Evolutionary conservation across 2,888 invertebrate genomes (phyloP).

Genomic region (Drosophila peninsularis): DNA sequence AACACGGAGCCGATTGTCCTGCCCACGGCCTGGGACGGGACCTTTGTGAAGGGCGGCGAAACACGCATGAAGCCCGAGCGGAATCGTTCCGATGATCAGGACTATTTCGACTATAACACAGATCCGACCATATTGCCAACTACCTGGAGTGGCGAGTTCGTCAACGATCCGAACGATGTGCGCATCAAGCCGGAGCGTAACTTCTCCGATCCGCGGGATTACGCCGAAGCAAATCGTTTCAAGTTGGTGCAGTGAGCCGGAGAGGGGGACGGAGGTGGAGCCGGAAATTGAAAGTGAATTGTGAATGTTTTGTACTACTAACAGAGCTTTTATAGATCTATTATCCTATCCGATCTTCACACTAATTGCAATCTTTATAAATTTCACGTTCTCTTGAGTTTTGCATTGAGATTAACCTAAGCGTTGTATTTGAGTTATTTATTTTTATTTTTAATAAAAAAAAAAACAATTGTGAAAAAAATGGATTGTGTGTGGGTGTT

Average conservation of each 20-base stretch:
- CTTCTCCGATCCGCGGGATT: conserved; percentile 83
- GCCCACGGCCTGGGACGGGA: conserved; percentile 84
- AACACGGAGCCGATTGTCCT: conserved; percentile 80
- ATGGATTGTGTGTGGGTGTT: conserved; percentile 43
- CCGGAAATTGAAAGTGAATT: conserved; percentile 11
- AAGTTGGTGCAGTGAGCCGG: conserved; percentile 59
- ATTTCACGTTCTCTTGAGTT: conserved; percentile 56
- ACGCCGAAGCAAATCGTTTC: conserved; percentile 82
- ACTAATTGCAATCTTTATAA: conserved; percentile 47
- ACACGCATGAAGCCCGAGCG: conserved; percentile 78
- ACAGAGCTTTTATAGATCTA: conserved; percentile 27
- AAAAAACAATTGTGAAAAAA: conserved; percentile 22
- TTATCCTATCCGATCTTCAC: conserved; percentile 21
- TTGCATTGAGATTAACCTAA: conserved; percentile 60
- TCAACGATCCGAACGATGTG: conserved; percentile 82
- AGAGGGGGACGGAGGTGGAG: too few species aligned
- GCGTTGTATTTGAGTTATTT: conserved; percentile 64
- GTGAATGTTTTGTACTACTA: conserved; percentile 27
- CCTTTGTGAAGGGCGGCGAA: conserved; percentile 82
- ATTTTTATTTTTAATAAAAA: conserved; percentile 66
- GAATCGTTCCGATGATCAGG: conserved; percentile 83
- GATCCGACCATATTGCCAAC: conserved; percentile 81
- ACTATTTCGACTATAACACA: conserved; percentile 80
- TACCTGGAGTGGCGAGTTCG: conserved; percentile 83
- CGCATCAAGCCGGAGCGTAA: conserved; percentile 83